A percentile compares a stretch with the other conserved stretches of the same genome.
phyloP scores from a whole-genome alignment of 2,888 invertebrate species.

The Nomada flava region DNA sequence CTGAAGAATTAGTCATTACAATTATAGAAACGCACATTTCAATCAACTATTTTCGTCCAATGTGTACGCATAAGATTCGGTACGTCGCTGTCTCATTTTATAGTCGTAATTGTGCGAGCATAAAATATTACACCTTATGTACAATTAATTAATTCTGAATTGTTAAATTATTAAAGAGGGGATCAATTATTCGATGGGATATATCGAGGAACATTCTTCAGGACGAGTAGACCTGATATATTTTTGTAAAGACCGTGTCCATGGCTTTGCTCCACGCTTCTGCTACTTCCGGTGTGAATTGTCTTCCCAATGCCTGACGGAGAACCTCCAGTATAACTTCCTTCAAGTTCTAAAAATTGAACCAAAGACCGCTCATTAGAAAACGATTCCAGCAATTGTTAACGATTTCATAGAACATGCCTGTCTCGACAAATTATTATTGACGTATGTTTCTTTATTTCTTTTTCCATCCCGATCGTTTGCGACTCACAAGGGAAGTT shows the following conservation, averaged over 20 bases:
- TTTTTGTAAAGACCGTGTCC: slow-evolving; percentile 75
- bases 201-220: slow-evolving; percentile 17
- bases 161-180: not conserved
- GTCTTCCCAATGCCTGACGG: slow-evolving; percentile 82
- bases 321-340: slow-evolving; percentile 82
- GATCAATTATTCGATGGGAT: not conserved
- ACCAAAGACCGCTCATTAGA: not conserved
- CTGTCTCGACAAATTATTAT: no score
- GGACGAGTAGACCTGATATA: slow-evolving; percentile 70
- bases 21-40: slow-evolving; percentile 1
- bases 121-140: slow-evolving; percentile 33
- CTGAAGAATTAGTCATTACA: slow-evolving; percentile 1
- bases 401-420: no score
- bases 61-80: no score
- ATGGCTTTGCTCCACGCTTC: slow-evolving; percentile 85
- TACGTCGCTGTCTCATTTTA: no score
- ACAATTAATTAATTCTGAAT: slow-evolving; percentile 10
- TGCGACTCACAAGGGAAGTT: no score
- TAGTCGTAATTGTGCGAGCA: not conserved
- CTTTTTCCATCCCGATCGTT: no score
- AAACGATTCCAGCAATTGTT: no score
- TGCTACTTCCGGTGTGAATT: slow-evolving; percentile 82
- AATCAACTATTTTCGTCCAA: not conserved
- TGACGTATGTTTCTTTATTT: no score
- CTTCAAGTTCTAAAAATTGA: slow-evolving; percentile 83